A percentile compares a stretch with the other conserved stretches of the same genome.
Evolutionary conservation across 2,113 vertebrate species (phyloP).

Genomic region (Protobothrops flavoviridis): DNA sequence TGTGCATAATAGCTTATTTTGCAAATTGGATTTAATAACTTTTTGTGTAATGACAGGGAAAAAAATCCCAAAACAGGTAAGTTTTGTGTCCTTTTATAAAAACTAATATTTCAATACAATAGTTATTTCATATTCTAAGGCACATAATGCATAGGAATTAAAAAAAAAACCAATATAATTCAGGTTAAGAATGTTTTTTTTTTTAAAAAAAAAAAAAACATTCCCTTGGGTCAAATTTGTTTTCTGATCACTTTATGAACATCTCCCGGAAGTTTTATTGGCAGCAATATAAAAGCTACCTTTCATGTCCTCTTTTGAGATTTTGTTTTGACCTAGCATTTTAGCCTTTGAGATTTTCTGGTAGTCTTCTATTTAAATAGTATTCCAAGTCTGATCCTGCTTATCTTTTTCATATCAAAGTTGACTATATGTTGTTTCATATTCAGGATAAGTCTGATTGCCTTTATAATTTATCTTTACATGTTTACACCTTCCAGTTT

Average conservation of each 20-base stretch:
- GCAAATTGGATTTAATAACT: not conserved
- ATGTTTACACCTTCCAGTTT: not conserved
- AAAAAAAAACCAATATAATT: not conserved
- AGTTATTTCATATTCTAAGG: not conserved
- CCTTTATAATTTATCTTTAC: not conserved
- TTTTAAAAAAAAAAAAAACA: not conserved
- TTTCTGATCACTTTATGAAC: not conserved
- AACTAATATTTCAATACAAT: not conserved
- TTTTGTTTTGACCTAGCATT: not conserved
- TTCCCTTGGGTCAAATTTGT: not conserved
- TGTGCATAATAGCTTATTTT: not conserved
- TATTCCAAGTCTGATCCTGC: not conserved
- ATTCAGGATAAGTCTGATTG: not conserved
- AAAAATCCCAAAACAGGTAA: not conserved
- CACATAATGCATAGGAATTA: not conserved
- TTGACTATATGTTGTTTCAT: not conserved
- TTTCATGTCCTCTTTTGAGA: not conserved
- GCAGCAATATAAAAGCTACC: not conserved
- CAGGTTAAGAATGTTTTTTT: not conserved
- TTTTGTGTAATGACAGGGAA: not conserved
- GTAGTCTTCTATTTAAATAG: not conserved
- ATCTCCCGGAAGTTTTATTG: not conserved
- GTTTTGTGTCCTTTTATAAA: not conserved
- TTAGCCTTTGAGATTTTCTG: not conserved
- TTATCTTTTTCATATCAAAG: not conserved